A percentile compares a stretch with the other conserved stretches of the same genome.
Evolutionary conservation across 2,888 invertebrate genomes (phyloP).

Genomic region (Iselma pallidipennis): DNA sequence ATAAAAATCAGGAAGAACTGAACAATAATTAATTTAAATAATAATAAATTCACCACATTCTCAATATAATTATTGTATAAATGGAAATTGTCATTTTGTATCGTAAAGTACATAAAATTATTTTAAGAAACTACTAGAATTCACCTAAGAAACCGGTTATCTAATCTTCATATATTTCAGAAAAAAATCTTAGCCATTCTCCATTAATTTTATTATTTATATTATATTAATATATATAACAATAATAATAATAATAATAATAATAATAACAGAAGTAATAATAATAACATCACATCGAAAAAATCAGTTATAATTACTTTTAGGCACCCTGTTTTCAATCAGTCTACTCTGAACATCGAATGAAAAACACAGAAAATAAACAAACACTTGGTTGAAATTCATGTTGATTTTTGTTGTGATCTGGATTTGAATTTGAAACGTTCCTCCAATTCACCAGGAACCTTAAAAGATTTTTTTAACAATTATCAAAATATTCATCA

Average conservation of each 20-base stretch:
- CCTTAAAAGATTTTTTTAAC: conserved; percentile 55
- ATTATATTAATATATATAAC: conserved; percentile 21
- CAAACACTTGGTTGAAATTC: conserved; percentile 25
- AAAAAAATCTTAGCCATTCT: background rate
- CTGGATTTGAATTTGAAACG: conserved; percentile 55
- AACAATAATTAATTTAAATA: background rate
- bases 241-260: background rate
- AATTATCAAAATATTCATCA: background rate
- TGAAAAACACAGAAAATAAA: background rate
- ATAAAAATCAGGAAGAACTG: conserved; percentile 15
- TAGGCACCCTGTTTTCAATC: conserved; percentile 44
- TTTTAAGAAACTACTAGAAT: background rate
- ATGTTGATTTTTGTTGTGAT: conserved; percentile 44
- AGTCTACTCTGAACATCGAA: conserved; percentile 17
- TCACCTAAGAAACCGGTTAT: background rate
- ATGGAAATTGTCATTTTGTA: conserved; percentile 2
- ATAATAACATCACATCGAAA: conserved; percentile 34
- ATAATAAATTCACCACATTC: background rate
- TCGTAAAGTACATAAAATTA: conserved; percentile 12
- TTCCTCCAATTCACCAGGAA: conserved; percentile 64
- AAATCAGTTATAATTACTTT: conserved; percentile 27
- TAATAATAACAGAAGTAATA: conserved; percentile 8
- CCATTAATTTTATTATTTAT: conserved; percentile 11
- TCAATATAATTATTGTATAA: background rate
- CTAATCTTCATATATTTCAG: background rate